Conservation (phyloP, 2,888 invertebrate genomes). For the Zeuzera pyrina region DNA sequence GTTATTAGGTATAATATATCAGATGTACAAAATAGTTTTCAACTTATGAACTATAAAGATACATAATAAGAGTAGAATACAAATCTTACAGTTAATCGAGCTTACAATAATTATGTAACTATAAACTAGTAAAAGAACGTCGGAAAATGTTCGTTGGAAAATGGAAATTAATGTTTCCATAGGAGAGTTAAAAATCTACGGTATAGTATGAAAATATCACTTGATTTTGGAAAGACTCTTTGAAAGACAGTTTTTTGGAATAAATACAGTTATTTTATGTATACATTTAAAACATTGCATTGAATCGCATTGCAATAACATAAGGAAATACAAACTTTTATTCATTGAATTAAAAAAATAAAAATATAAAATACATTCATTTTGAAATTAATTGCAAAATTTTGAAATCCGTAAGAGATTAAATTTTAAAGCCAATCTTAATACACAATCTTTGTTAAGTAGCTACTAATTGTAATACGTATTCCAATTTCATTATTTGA, state of each 20-base stretch:
- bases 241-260: conserved; percentile 16
- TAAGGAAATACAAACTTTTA: too few species aligned
- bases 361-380: conserved; percentile 7
- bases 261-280: conserved; percentile 1
- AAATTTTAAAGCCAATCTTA: conserved; percentile 15
- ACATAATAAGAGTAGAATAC: too few species aligned
- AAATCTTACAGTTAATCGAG: too few species aligned
- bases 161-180: conserved; percentile 38
- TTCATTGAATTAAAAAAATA: too few species aligned
- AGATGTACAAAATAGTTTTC: too few species aligned
- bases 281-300: too few species aligned
- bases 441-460: conserved; percentile 6
- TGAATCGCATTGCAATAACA: too few species aligned
- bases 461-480: too few species aligned
- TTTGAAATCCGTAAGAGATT: conserved; percentile 7
- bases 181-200: conserved; percentile 39
- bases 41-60: too few species aligned
- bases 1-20: too few species aligned
- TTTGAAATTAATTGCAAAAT: conserved; percentile 10
- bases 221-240: conserved; percentile 49
- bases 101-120: too few species aligned
- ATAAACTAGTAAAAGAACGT: conserved; percentile 20
- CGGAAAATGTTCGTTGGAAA: conserved; percentile 55
- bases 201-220: conserved; percentile 56
- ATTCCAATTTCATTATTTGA: too few species aligned